These are phyloP conservation scores for Lutjanus erythropterus DNA, from an alignment of 2,113 vertebrate genomes.

Conservation along the genomic window DNA sequence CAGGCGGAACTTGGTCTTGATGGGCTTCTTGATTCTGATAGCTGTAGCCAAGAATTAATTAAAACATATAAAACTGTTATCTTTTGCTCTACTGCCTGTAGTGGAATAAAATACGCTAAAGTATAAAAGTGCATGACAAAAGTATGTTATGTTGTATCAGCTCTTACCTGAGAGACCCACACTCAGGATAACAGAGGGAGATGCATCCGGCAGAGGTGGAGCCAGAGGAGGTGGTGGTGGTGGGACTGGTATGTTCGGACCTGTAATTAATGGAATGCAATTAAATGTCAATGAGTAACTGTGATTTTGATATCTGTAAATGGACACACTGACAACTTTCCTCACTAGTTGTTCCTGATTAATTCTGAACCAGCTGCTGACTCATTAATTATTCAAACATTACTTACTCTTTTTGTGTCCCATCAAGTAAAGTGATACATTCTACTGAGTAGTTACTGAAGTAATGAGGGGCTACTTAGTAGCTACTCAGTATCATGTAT, in stretches of 20 bases:
- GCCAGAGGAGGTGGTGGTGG: slow-evolving; percentile 81
- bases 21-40: slow-evolving; percentile 98
- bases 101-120: neutral
- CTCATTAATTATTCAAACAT: no score
- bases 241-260: slow-evolving; percentile 72
- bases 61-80: neutral
- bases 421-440: no score
- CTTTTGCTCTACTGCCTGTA: neutral
- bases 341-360: no score
- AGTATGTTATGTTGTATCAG: neutral
- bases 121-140: neutral
- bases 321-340: no score
- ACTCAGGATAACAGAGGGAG: slow-evolving; percentile 92
- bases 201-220: slow-evolving; percentile 91
- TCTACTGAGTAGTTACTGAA: no score
- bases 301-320: no score
- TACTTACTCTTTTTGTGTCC: no score
- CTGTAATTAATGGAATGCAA: slow-evolving; percentile 83
- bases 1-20: slow-evolving; percentile 98
- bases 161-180: slow-evolving; percentile 91
- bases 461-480: no score
- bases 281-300: no score
- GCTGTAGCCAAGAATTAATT: slow-evolving; percentile 77
- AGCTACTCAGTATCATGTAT: no score
- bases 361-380: no score